Evolutionary conservation across 1,140 invertebrate genomes (phyloP), one percentile per base, ranked within the genome.

Genomic region (Eriosoma lanigerum): DNA sequence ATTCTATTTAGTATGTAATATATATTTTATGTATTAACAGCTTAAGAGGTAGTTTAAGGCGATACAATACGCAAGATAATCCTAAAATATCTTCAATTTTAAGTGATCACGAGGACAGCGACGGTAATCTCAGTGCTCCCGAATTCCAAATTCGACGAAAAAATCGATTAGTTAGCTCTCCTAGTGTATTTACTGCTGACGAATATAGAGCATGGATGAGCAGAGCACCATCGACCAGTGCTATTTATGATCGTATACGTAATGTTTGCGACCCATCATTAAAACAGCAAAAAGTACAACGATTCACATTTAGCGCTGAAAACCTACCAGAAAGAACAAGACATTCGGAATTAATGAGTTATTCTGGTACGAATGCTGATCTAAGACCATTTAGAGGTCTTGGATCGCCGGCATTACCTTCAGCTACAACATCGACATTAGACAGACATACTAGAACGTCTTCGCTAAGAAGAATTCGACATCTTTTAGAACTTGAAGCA

Each of bases 191-290:
- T 87, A 94, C 94, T 82, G 93, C 93, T 83, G 94, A 95, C 85
- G 95, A 97, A 85, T 96, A 96, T 84, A 90, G 93, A 81, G 92
- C 94, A 62, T 96, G 94, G 94, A 84, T 96, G 83, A 92, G 92
- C 81, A 88, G 95, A 64, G 94, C 95, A 1, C 95, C 95, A 12
- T 96, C 94, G 58, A 96, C 95, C 38, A 95, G 93, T 82, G 95
- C 95, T 62, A 92, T 97, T 83, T 96, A 96, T 85, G 94, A 97
- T 84, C 92, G 94, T 84, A 92, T 96, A 62, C 82, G 82, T 24
- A 90, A 92, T 81, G 92, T 91, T 8, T 87, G 91, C 72, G 90
- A 90, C 83, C 76, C 82, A 17, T 87, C 90, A 56, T 85, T 91
- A 50, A 88, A 88, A 83, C 87, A 90, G 83, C 89, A 90, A 82